Evolutionary conservation across 2,888 invertebrate species (phyloP).

Genomic region (Drosophila suboccidentalis): DNA sequence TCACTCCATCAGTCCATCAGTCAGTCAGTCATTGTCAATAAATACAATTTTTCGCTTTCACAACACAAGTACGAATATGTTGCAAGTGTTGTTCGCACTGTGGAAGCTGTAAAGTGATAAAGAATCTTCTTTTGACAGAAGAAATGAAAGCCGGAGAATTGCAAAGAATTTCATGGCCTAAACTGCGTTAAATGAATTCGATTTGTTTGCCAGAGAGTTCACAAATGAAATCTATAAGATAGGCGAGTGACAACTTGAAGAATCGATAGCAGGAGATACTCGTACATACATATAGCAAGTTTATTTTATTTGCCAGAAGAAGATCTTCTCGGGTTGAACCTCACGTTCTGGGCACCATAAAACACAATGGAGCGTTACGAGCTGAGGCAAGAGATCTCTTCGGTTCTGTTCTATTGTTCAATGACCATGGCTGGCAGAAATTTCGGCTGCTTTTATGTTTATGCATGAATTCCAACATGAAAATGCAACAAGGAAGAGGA

Average conservation of each 20-base stretch:
- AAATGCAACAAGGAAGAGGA: constrained; percentile 73
- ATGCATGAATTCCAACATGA: constrained; percentile 80
- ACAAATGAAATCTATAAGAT: constrained; percentile 24
- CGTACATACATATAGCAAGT: constrained; percentile 15
- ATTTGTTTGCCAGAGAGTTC: constrained; percentile 40
- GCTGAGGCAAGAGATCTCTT: constrained; percentile 23
- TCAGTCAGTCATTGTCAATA: constrained; percentile 53
- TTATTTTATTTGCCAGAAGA: constrained; percentile 52
- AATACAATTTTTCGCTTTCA: constrained; percentile 60
- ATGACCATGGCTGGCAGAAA: constrained; percentile 58
- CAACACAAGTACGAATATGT: constrained; percentile 41
- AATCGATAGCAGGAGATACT: constrained; percentile 27
- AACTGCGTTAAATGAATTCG: constrained; percentile 62
- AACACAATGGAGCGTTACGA: constrained; percentile 74
- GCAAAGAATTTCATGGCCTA: constrained; percentile 40
- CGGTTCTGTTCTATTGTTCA: constrained; percentile 68
- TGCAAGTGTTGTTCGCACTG: constrained; percentile 51
- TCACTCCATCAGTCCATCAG: not conserved
- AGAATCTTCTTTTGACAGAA: constrained; percentile 38
- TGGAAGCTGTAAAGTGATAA: constrained; percentile 19
- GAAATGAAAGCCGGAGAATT: constrained; percentile 49
- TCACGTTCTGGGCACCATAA: constrained; percentile 73
- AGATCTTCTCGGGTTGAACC: constrained; percentile 65
- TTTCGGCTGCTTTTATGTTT: constrained; percentile 78
- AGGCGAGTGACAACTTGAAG: constrained; percentile 56